Conservation (phyloP, 2,888 invertebrate genomes). For the Tachina grossa region DNA sequence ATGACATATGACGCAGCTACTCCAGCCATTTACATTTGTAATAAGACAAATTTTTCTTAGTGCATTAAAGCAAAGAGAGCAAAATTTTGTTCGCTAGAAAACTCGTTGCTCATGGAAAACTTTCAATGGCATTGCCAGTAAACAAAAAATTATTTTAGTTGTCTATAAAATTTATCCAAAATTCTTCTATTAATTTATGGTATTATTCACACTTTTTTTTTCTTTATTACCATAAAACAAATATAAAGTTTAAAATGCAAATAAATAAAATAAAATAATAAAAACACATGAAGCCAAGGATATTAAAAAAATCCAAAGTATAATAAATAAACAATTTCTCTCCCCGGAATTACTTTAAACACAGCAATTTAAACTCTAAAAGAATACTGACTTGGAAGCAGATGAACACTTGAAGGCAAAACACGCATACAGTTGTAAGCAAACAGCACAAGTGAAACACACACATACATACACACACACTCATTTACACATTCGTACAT, state of each 20-base stretch:
- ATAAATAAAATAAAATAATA: not conserved
- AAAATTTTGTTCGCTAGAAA: too few relatives aligned
- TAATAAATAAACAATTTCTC: conserved; percentile 52
- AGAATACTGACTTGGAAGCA: conserved; percentile 1
- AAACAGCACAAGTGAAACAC: conserved; percentile 17
- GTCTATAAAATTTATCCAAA: not conserved
- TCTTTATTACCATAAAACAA: conserved; percentile 9
- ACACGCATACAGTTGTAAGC: conserved; percentile 5
- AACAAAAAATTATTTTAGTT: not conserved
- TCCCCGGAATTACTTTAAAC: conserved; percentile 44
- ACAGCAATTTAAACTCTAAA: conserved; percentile 23
- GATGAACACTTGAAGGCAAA: not conserved
- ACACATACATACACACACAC: not conserved
- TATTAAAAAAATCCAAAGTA: not conserved
- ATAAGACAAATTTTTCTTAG: too few relatives aligned
- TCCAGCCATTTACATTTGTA: too few relatives aligned
- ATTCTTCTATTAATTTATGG: conserved; percentile 20
- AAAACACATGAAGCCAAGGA: not conserved
- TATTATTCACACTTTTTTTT: conserved; percentile 6
- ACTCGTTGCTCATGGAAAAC: too few relatives aligned
- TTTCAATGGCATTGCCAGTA: not conserved
- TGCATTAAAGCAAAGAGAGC: too few relatives aligned
- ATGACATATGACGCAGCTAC: too few relatives aligned
- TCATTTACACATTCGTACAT: not conserved
- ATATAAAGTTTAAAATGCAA: conserved; percentile 24